phyloP scores from a whole-genome alignment of 2,797 vertebrate genomes.

The Myioborus miniatus region DNA sequence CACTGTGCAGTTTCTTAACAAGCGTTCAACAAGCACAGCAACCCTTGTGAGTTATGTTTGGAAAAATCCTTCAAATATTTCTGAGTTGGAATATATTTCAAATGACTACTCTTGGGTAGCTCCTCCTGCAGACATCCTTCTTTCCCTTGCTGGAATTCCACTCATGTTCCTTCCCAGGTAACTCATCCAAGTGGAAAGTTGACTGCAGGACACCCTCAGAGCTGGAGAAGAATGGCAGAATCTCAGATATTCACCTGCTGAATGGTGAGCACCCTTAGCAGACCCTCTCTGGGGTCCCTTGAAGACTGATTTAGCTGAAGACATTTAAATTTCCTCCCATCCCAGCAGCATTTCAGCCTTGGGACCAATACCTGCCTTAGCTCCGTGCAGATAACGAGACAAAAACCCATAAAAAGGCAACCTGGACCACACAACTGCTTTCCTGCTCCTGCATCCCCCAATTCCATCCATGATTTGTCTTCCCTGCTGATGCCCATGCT shows the following conservation, averaged over 20 bases:
- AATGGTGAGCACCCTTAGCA: neutral
- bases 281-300: neutral
- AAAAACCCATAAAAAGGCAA: neutral
- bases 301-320: neutral
- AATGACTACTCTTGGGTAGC: neutral
- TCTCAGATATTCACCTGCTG: neutral
- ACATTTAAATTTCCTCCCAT: neutral
- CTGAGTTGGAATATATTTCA: neutral
- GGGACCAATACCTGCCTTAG: neutral
- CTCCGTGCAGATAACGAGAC: fast-evolving
- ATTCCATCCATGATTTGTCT: neutral
- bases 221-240: neutral
- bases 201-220: neutral
- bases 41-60: neutral
- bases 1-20: neutral
- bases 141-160: neutral
- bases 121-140: neutral
- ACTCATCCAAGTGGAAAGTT: neutral
- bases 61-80: neutral
- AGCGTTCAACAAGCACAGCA: neutral
- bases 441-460: neutral
- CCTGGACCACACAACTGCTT: neutral
- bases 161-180: neutral
- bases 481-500: neutral
- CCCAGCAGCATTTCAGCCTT: neutral